These are phyloP conservation scores for Spatula versicolor DNA, from an alignment of 2,797 vertebrate genomes.

Conservation along the genomic window DNA sequence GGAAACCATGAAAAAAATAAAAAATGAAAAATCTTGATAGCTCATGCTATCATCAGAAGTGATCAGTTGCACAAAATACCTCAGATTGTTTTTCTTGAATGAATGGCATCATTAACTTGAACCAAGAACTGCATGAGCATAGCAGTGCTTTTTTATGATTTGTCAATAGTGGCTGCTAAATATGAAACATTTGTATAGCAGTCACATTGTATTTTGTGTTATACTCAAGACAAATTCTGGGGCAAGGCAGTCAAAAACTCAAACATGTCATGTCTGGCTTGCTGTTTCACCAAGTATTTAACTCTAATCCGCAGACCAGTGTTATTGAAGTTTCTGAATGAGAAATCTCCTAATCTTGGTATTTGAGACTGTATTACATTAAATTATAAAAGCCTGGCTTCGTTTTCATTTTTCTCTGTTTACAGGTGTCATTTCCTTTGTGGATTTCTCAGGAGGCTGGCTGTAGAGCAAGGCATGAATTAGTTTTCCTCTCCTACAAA, in stretches of 20 bases:
- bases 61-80: neutral
- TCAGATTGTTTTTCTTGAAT: neutral
- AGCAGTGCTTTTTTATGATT: neutral
- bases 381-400: neutral
- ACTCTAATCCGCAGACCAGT: neutral
- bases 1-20: neutral
- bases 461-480: neutral
- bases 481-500: neutral
- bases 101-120: slow-evolving; percentile 17
- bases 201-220: neutral
- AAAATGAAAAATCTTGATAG: neutral
- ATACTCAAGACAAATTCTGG: neutral
- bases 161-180: neutral
- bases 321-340: slow-evolving; percentile 10
- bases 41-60: neutral
- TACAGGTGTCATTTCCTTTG: neutral
- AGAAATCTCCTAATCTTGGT: neutral
- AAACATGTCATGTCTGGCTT: fast-evolving
- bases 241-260: slow-evolving; percentile 20
- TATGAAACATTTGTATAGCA: slow-evolving; percentile 25
- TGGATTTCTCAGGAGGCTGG: neutral
- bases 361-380: neutral
- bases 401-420: neutral
- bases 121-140: neutral
- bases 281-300: neutral